Conservation (phyloP, 35 echinoderm and acorn worm genomes). For the Heliocidaris erythrogramma region DNA sequence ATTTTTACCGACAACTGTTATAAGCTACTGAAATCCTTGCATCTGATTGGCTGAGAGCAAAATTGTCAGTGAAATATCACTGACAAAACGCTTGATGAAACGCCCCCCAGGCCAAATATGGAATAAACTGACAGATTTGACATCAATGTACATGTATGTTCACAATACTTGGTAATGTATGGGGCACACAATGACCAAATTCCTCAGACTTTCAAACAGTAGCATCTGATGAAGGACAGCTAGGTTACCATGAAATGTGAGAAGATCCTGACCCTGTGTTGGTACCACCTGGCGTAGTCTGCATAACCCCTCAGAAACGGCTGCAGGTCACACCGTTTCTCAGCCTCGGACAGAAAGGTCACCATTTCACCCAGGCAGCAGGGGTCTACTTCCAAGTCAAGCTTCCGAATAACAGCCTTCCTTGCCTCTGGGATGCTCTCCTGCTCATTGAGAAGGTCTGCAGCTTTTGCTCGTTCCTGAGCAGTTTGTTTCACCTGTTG, state of each 20-base stretch:
- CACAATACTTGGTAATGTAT: no score
- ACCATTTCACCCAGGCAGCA: constrained; percentile 27
- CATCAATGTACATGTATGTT: no score
- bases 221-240: not conserved
- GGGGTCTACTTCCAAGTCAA: constrained; percentile 44
- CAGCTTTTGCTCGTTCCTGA: not conserved
- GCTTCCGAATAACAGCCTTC: constrained; percentile 14
- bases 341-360: constrained; percentile 32
- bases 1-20: no score
- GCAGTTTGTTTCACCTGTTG: not conserved
- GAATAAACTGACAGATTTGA: no score
- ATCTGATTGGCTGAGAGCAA: no score
- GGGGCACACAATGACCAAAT: no score
- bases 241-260: constrained; percentile 56
- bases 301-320: constrained; percentile 53
- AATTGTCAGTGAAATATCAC: no score
- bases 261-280: constrained; percentile 41
- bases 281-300: constrained; percentile 43
- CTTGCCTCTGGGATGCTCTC: not conserved
- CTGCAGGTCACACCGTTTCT: constrained; percentile 38
- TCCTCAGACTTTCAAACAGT: no score
- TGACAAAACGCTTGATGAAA: no score
- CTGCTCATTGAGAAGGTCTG: not conserved
- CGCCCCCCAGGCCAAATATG: no score
- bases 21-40: no score